Base-by-base conservation (phyloP, 2,113 vertebrate species). In the Carollia perspicillata region DNA sequence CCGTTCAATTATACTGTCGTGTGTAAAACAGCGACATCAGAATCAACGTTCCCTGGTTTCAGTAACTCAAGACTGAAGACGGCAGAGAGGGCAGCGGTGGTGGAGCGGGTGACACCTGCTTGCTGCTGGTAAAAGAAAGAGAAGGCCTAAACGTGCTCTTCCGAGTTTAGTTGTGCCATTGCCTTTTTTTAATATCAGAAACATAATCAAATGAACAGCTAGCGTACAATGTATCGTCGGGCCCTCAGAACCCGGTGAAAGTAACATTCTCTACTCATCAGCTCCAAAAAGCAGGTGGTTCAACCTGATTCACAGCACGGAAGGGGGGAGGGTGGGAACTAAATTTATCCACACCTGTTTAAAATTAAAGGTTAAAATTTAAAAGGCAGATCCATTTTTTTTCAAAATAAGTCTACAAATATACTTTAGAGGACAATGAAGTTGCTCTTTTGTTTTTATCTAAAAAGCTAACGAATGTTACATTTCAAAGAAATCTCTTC, bases 121-220 rank as follows among this genome's bases (percentile, higher is more conserved):
- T 94, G 42, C 63, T 84, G 60, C 0, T 51, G 6, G 28, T 28
- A 49, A 77, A 89, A 44, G 30, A 68, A 79, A 95, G 35, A 92
- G 44, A 58, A 86, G 33, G 60, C 23, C 47, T 77, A 51, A 51
- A 60, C 5, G 60, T 4, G 17, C 13, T 16, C 35, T 92, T 68
- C 47, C 40, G 18, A 16, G 69, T 94, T 92, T 28, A 84, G 37
- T n/a, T 79, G 16, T 16, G 84, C 14, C 6, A 63, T 42, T 51
- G 69, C 66, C 74, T 35, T 88, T 84, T 85, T 92, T 37, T 91
- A 71, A 55, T 80, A 84, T 35, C 51, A 95, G 71, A 86, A 68
- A 10, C 47, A 71, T 11, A 14, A 49, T 30, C 90, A 71, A 87
- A 95, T 11, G 26, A 84, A 28, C 35, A 78, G 33, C 22, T 79